phyloP scores from a whole-genome alignment of 2,113 vertebrate species.

The Ochotona curzoniae region DNA sequence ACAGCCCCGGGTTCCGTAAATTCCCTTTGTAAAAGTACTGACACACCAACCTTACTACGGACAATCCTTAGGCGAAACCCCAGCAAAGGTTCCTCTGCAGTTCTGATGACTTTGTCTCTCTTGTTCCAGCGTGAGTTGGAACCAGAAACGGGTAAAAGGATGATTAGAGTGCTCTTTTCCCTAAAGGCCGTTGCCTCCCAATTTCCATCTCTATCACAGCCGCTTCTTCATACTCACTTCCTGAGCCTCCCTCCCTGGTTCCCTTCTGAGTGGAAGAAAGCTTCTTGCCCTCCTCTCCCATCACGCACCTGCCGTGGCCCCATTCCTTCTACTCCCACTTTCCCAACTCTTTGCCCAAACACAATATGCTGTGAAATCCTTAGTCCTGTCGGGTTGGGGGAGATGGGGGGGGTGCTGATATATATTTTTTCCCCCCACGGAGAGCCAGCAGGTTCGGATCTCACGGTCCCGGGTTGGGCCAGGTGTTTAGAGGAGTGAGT shows the following conservation, averaged over 20 bases:
- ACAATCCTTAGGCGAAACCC: neutral
- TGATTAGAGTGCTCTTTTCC: neutral
- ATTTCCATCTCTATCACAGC: neutral
- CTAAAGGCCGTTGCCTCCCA: fast-evolving
- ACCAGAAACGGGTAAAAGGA: neutral
- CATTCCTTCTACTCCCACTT: neutral
- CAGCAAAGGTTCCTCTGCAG: neutral
- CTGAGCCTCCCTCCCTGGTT: neutral
- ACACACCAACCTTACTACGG: neutral
- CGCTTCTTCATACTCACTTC: neutral
- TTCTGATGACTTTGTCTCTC: neutral
- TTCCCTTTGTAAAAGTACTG: neutral
- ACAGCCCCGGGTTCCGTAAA: no score
- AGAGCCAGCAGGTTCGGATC: neutral
- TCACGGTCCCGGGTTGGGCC: neutral
- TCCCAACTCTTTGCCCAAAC: neutral
- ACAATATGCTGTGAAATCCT: neutral
- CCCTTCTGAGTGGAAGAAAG: neutral
- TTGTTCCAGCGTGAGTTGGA: neutral
- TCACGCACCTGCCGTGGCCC: neutral
- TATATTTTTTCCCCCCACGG: neutral
- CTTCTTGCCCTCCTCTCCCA: neutral
- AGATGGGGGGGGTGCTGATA: neutral
- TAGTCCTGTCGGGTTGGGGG: neutral
- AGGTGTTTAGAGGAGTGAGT: neutral